Base-by-base conservation (phyloP, 2,888 invertebrate genomes). In the Hirtodrosophila confusa region DNA sequence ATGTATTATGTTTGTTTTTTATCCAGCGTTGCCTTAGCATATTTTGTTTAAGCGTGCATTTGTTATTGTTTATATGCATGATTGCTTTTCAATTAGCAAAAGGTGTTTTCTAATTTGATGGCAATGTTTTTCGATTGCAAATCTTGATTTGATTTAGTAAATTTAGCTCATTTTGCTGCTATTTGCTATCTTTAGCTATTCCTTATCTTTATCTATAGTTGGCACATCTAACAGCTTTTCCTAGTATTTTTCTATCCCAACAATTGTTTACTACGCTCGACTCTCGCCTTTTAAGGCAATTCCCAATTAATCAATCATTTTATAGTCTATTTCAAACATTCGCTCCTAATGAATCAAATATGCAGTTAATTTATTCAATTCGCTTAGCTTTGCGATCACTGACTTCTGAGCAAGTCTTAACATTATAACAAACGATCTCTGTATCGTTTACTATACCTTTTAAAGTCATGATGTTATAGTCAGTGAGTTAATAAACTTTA, bases 51-150 rank as follows among this genome's bases (percentile, higher is more conserved):
- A 50, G 33, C 54, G 29, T 49, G 64, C 57, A 74, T 75, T 73
- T 62, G 45, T 63, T 67, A 67, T 74, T 78, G 58, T 79, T 58
- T 56, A 62, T 58, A 56, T 70, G 72, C 75, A 60, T 77, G 79
- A 75, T 74, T 80, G 76, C 63, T 44, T 54, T 76, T 78, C 76
- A 82, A 82, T 78, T 80, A 75, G 64, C 33, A 24, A 48, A 63
- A 80, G 84, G 80, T 84, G 80, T 80, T 57, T 63, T 56, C 68
- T 44, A 69, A 69, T 69, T 69, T 55, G 49, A 40, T 50, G 37
- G 29, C 47, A 37, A 29, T 31, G 7, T 31, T 31, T 31, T 27
- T 5, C 1, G 5, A 27, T 27, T 27, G 27, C 4, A 27, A 27
- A 5, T 27, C 6, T 27, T 27, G 27, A 27, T 27, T 27, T 27